A percentile compares a stretch with the other conserved stretches of the same genome.
Evolutionary conservation across 2,797 vertebrate species (phyloP).

Genomic region (Hydrophis major): DNA sequence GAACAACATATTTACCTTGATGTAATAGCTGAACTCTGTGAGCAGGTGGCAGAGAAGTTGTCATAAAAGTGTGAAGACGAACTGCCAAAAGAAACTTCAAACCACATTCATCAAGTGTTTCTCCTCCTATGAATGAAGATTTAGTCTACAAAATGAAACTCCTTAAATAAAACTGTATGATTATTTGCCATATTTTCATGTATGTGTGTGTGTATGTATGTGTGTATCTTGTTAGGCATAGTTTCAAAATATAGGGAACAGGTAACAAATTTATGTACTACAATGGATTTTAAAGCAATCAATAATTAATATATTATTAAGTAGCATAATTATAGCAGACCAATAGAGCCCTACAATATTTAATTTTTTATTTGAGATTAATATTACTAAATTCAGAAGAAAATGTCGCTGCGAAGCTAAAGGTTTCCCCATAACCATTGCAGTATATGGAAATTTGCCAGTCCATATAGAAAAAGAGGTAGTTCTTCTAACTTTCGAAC

Average conservation of each 20-base stretch:
- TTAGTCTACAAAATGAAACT: constrained; percentile 8
- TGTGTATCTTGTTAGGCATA: background rate
- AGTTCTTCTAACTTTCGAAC: background rate
- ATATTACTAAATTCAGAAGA: background rate
- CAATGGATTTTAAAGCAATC: background rate
- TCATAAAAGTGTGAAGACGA: constrained; percentile 92
- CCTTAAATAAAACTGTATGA: background rate
- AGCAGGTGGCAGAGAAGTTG: constrained; percentile 89
- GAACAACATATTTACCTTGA: constrained; percentile 79
- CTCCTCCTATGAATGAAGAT: constrained; percentile 80
- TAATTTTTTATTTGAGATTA: background rate
- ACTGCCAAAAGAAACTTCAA: constrained; percentile 94
- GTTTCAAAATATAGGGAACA: background rate
- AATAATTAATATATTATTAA: background rate
- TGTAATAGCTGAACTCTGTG: constrained; percentile 87
- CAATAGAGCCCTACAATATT: background rate
- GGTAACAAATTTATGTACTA: background rate
- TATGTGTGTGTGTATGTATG: too few species aligned
- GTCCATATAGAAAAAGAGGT: background rate
- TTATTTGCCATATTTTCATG: background rate
- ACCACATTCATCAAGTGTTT: constrained; percentile 96
- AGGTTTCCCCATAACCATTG: background rate
- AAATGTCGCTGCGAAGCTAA: background rate
- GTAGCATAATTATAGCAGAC: background rate
- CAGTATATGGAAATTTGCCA: background rate